These are phyloP conservation scores for Parotia lawesii DNA, from an alignment of 2,113 vertebrate genomes.

Conservation along the genomic window DNA sequence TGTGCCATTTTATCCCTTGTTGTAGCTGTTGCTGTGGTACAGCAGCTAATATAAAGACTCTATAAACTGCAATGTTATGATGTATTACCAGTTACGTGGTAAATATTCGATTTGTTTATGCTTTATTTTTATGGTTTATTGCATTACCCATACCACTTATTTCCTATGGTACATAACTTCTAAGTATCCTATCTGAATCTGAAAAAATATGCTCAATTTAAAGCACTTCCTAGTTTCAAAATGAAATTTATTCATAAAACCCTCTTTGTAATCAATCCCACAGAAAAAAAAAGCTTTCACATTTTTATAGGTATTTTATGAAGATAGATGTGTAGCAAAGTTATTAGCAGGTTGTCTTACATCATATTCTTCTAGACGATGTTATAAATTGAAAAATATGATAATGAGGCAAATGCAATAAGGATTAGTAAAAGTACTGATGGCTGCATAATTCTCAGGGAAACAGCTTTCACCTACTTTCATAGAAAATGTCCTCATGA, in stretches of 20 bases:
- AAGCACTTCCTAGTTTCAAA: background rate
- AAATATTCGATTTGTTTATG: background rate
- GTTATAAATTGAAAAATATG: constrained; percentile 39
- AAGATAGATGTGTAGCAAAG: background rate
- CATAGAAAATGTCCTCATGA: background rate
- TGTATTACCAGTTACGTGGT: background rate
- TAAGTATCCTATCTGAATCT: background rate
- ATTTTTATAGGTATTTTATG: background rate
- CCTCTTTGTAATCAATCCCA: background rate
- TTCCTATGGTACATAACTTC: background rate
- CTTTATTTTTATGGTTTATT: background rate
- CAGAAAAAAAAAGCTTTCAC: background rate
- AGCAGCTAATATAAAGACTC: background rate
- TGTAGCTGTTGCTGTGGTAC: background rate
- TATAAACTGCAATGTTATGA: background rate
- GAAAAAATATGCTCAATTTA: background rate
- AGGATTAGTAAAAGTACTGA: constrained; percentile 22
- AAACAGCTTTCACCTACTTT: constrained; percentile 19
- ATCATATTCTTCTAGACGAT: background rate
- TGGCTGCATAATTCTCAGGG: background rate
- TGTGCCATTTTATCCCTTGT: background rate
- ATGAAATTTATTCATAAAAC: background rate
- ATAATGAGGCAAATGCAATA: constrained; percentile 18
- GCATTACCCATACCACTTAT: background rate
- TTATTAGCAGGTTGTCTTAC: constrained; percentile 8